phyloP scores from a whole-genome alignment of 1,140 invertebrate genomes.

The Sinella curviseta region DNA sequence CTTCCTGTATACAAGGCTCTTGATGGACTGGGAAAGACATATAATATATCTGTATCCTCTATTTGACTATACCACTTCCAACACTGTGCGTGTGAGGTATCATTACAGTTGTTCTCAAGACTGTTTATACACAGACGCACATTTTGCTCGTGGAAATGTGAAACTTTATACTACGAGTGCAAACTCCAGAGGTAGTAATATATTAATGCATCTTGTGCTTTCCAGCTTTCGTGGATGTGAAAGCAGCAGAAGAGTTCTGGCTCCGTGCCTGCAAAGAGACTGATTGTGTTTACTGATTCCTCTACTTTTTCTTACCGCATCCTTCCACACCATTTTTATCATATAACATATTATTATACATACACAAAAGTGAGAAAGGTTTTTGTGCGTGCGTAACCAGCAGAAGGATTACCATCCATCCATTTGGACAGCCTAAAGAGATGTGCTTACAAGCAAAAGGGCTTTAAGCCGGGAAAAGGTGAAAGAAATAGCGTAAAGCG shows the following conservation, averaged over 20 bases:
- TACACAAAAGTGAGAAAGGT: not conserved
- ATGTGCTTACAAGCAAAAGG: not conserved
- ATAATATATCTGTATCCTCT: no score
- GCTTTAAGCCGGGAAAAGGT: not conserved
- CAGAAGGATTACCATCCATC: not conserved
- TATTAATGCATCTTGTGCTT: not conserved
- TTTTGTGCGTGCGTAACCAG: not conserved
- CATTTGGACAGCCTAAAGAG: not conserved
- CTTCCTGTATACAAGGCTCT: no score
- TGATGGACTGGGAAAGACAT: not conserved
- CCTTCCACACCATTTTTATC: not conserved
- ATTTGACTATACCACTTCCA: no score
- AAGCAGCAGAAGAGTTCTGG: not conserved
- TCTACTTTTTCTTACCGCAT: not conserved
- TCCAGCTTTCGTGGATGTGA: not conserved
- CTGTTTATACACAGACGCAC: no score
- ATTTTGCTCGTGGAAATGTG: not conserved
- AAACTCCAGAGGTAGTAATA: no score
- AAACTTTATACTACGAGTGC: not conserved
- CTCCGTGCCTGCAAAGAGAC: not conserved
- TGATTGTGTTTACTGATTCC: not conserved
- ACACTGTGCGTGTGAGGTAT: no score
- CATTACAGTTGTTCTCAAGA: no score
- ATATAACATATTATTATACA: not conserved
- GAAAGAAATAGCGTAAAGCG: not conserved